A percentile compares a stretch with the other conserved stretches of the same genome.
These are phyloP conservation scores for Lepas anatifera DNA, from an alignment of 2,888 invertebrate genomes.

Conservation along the genomic window DNA sequence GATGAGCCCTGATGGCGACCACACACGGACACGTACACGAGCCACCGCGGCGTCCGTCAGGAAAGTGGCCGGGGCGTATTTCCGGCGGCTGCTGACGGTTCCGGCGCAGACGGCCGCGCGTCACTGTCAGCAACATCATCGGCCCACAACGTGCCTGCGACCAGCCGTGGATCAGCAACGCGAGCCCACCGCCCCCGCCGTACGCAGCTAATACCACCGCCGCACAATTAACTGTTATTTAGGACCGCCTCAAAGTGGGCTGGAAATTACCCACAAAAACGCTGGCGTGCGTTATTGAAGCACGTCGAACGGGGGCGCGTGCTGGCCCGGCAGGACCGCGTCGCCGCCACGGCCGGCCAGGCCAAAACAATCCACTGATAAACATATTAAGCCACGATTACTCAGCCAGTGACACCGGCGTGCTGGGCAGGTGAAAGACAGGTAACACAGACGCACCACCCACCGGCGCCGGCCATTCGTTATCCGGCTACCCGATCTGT, in stretches of 20 bases:
- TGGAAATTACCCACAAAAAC: neutral
- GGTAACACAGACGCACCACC: neutral
- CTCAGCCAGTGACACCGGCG: neutral
- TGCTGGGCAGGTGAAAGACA: neutral
- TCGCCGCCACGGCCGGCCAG: neutral
- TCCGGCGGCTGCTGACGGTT: too few species aligned
- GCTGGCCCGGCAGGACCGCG: too few species aligned
- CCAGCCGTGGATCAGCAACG: too few species aligned
- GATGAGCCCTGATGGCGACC: too few species aligned
- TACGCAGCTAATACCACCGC: neutral
- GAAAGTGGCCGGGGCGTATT: too few species aligned
- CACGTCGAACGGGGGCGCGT: too few species aligned
- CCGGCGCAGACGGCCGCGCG: neutral
- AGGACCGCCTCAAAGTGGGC: neutral
- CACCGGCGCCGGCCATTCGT: neutral
- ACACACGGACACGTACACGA: too few species aligned
- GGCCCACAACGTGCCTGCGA: too few species aligned
- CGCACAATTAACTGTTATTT: neutral
- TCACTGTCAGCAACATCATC: too few species aligned
- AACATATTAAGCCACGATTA: conserved; percentile 1
- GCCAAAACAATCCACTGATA: neutral
- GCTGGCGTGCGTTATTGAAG: neutral
- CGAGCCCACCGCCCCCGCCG: neutral
- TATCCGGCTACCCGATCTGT: neutral
- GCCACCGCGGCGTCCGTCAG: too few species aligned